Evolutionary conservation across 2,113 vertebrate genomes (phyloP).

Genomic region (Symphodus melops): DNA sequence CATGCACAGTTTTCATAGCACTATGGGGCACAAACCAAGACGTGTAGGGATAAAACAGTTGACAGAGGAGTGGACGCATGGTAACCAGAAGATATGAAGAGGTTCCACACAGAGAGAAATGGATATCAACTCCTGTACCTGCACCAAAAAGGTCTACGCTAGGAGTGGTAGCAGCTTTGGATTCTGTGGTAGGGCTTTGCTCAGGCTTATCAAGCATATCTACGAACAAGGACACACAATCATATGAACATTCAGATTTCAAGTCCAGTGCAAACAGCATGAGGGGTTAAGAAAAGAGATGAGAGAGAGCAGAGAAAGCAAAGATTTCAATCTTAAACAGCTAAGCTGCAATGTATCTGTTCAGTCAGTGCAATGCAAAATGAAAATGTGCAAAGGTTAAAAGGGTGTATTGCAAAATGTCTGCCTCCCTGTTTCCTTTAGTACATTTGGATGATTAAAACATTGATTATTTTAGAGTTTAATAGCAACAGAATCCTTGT

Average conservation of each 20-base stretch:
- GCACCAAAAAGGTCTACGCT: constrained; percentile 99
- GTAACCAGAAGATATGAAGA: constrained; percentile 75
- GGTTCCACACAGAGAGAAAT: constrained; percentile 78
- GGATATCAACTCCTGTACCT: constrained; percentile 88
- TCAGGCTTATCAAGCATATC: constrained; percentile 99
- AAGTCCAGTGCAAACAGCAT: constrained; percentile 70
- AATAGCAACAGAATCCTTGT: too few relatives aligned
- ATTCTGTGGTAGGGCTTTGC: constrained; percentile 88
- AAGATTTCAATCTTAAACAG: constrained; percentile 37
- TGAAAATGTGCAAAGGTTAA: constrained; percentile 53
- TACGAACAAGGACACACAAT: constrained; percentile 94
- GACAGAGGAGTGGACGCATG: constrained; percentile 68
- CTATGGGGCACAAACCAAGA: constrained; percentile 80
- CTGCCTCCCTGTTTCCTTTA: background rate
- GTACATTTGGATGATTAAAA: background rate
- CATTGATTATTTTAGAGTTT: background rate
- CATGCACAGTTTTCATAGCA: constrained; percentile 83
- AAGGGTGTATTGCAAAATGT: constrained; percentile 50
- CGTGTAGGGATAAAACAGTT: constrained; percentile 48
- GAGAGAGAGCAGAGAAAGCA: constrained; percentile 63
- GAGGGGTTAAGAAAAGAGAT: constrained; percentile 67
- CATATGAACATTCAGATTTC: constrained; percentile 76
- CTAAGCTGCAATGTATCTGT: constrained; percentile 30
- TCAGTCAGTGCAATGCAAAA: constrained; percentile 63
- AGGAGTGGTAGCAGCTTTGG: constrained; percentile 95